Evolutionary conservation across 2,888 invertebrate genomes (phyloP).

Genomic region (Rotaria socialis): DNA sequence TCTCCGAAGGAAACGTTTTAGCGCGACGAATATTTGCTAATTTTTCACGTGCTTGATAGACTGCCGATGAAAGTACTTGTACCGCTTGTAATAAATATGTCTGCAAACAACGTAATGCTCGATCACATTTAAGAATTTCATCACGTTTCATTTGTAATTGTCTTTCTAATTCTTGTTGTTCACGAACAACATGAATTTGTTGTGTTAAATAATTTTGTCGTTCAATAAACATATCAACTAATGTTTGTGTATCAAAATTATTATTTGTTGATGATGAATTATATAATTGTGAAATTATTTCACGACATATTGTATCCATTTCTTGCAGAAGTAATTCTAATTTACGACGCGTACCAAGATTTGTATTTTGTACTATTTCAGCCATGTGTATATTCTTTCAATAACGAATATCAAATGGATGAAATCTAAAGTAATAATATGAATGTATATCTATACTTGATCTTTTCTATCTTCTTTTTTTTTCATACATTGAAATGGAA

Average conservation of each 20-base stretch:
- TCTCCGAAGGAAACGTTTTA: conserved; percentile 48
- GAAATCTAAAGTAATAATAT: no score
- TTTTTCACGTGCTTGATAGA: conserved; percentile 48
- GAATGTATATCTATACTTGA: no score
- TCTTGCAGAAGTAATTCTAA: conserved; percentile 21
- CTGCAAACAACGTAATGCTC: conserved; percentile 37
- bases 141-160: conserved; percentile 39
- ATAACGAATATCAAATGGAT: no score
- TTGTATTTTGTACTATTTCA: not conserved
- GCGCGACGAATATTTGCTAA: conserved; percentile 46
- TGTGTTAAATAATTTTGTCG: conserved; percentile 40
- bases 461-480: not conserved
- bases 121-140: conserved; percentile 39
- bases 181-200: conserved; percentile 33
- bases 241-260: not conserved
- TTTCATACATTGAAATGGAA: not conserved
- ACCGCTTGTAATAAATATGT: conserved; percentile 40
- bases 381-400: not conserved
- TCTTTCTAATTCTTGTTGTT: conserved; percentile 35
- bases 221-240: conserved; percentile 37
- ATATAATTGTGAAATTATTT: not conserved
- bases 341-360: not conserved
- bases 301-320: conserved; percentile 2
- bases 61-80: conserved; percentile 45
- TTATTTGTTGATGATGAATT: not conserved